Evolutionary conservation across 2,888 invertebrate genomes (phyloP), one percentile per base, ranked within the genome.

Genomic region (Octonoba sinensis): DNA sequence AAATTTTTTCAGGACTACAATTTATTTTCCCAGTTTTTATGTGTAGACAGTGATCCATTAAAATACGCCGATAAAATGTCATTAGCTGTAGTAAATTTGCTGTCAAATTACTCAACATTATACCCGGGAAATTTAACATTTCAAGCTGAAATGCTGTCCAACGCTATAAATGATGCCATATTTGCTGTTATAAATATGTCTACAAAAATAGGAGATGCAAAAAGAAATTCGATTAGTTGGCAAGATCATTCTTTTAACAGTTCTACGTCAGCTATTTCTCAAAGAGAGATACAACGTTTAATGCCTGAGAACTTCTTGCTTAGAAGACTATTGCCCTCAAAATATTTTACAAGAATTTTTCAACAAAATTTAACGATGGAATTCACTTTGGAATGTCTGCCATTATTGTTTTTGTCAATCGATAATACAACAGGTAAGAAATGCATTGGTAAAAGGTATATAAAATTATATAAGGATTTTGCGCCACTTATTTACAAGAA

Each of bases 161-260:
- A 67, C 20, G 75, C 67, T 3, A 75, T 75, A n/a, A 75, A 75
- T 67, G 69, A 75, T 20, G 75, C 75, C 16, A 51, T 75, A 20
- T 60, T 67, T 51, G 67, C 67, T 36, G 67, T 11, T 11, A 36
- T 36, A 36, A 36, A 4, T 36, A 36, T 11, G 8, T 36, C 11
- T 36, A 1, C 36, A 6, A 36, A 11, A 8, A 36, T 36, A 11
- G 36, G 3, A 36, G 8, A 36, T 36, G 6, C 36, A 8, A 11
- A 36, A 36, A 36, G 36, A 36, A 11, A 36, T 36, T 36, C 36
- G 8, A 36, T 36, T 11, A 11, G 36, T 36, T 36, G 36, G 36
- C 36, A 36, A 36, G 36, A 36, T 36, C 36, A 36, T 6, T 6
- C 8, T 36, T 36, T 36, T 8, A 36, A 36, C 1, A 36, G 36